Evolutionary conservation across 2,888 invertebrate genomes (phyloP).

Genomic region (Achlya flavicornis): DNA sequence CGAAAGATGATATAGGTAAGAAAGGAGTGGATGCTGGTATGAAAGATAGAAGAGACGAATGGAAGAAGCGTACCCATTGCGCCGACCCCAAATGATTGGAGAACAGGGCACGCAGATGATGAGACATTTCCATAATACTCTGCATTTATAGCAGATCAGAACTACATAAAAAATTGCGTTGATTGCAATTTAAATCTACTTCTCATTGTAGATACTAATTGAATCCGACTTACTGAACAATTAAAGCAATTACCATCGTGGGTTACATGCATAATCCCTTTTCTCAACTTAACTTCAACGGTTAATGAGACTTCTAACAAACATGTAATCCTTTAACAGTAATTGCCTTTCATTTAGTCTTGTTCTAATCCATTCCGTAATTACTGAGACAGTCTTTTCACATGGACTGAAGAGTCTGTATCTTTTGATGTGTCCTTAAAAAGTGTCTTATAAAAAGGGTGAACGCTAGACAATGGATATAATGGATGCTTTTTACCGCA

Average conservation of each 20-base stretch:
- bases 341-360: conserved; percentile 51
- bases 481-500: conserved; percentile 66
- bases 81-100: too few species aligned
- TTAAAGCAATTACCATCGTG: not conserved
- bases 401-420: conserved; percentile 36
- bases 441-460: conserved; percentile 57
- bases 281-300: conserved; percentile 22
- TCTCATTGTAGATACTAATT: not conserved
- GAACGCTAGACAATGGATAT: conserved; percentile 39
- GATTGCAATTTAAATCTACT: not conserved
- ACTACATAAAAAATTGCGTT: too few species aligned
- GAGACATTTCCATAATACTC: too few species aligned
- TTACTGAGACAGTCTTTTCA: conserved; percentile 44
- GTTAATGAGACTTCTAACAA: conserved; percentile 26
- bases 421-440: conserved; percentile 53
- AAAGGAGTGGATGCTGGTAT: too few species aligned
- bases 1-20: too few species aligned
- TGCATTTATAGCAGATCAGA: too few species aligned
- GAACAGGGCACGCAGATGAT: too few species aligned
- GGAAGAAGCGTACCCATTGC: too few species aligned
- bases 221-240: not conserved
- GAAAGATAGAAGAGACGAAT: too few species aligned
- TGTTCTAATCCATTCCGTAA: conserved; percentile 55
- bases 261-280: conserved; percentile 12
- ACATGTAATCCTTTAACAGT: conserved; percentile 56